Evolutionary conservation across 2,113 vertebrate species (phyloP).

Genomic region (Amia ocellicauda): DNA sequence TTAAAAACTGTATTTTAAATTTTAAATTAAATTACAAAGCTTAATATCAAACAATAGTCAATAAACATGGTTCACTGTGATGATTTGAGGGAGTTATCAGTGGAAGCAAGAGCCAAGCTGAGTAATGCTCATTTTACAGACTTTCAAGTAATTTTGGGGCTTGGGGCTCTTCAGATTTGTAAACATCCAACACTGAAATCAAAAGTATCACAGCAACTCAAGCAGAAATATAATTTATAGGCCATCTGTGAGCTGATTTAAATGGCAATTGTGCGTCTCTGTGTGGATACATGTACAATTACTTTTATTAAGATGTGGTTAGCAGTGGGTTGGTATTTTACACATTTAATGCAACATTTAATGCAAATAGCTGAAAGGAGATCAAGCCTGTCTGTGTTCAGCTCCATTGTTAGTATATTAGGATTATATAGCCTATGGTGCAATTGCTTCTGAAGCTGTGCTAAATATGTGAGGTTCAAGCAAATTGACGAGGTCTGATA

Average conservation of each 20-base stretch:
- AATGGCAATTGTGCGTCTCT: too few relatives aligned
- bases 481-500: constrained; percentile 10
- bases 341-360: constrained; percentile 2
- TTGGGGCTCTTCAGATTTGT: neutral
- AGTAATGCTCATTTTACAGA: constrained; percentile 2
- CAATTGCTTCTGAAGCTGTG: neutral
- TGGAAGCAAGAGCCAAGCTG: neutral
- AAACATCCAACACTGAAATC: neutral
- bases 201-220: neutral
- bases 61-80: too few relatives aligned
- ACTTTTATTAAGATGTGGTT: neutral
- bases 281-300: too few relatives aligned
- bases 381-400: neutral
- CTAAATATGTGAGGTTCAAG: constrained; percentile 7
- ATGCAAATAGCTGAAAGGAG: neutral
- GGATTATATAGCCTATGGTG: neutral
- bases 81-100: neutral
- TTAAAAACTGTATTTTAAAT: too few relatives aligned
- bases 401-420: neutral
- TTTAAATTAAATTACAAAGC: too few relatives aligned
- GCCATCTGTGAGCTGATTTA: too few relatives aligned
- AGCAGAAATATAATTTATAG: neutral
- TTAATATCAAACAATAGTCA: too few relatives aligned
- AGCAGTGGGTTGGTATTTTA: neutral
- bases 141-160: constrained; percentile 2